Percentiles rank a stretch among this genome's conserved stretches.
phyloP scores from a whole-genome alignment of 64 coral and sea anemone species.

The Stylophora pistillata region DNA sequence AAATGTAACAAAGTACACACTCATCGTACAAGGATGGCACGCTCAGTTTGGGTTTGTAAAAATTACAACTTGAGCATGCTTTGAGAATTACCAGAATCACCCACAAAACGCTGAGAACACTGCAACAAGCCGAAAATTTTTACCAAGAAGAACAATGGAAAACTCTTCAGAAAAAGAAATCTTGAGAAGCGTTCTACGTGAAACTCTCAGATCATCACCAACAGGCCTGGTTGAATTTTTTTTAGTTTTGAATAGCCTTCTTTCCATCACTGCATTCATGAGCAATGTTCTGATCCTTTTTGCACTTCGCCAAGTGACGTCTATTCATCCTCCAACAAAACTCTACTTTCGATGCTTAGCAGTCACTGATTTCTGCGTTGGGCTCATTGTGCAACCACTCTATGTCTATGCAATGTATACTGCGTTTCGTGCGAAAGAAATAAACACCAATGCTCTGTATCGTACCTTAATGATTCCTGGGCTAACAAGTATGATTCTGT shows the following conservation, averaged over 20 bases:
- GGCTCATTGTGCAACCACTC: conserved; percentile 1
- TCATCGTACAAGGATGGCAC: no score
- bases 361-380: conserved; percentile 10
- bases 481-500: not conserved
- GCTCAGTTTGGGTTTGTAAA: no score
- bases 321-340: conserved; percentile 15
- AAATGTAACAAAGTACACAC: no score
- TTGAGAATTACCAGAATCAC: no score
- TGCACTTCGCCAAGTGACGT: not conserved
- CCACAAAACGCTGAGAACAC: no score
- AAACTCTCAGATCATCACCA: not conserved
- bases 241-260: not conserved
- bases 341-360: not conserved
- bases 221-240: not conserved
- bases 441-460: not conserved
- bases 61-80: no score
- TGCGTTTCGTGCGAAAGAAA: not conserved
- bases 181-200: not conserved
- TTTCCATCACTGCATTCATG: not conserved
- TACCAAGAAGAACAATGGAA: not conserved
- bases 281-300: not conserved
- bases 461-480: not conserved
- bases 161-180: not conserved
- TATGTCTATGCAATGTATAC: not conserved
- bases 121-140: not conserved